phyloP scores from a whole-genome alignment of 2,113 vertebrate species.

The Chitala chitala region DNA sequence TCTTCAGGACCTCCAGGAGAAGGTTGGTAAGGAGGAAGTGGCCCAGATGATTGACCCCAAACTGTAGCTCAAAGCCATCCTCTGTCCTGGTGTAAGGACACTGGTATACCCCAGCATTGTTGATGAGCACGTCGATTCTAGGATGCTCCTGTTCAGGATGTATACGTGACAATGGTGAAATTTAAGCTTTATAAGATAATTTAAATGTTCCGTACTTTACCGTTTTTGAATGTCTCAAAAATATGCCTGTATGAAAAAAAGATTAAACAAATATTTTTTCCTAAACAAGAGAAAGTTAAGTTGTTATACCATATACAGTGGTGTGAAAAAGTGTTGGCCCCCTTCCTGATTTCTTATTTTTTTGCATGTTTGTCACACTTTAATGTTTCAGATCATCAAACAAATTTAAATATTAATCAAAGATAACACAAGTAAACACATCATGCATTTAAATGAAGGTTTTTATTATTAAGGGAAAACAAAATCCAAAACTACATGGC shows the following conservation, averaged over 20 bases:
- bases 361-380: too few relatives aligned
- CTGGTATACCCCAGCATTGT: conserved; percentile 90
- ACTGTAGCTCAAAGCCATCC: conserved; percentile 92
- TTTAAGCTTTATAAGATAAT: neutral
- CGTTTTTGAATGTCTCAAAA: neutral
- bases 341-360: too few relatives aligned
- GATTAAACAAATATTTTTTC: neutral
- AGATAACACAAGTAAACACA: too few relatives aligned
- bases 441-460: too few relatives aligned
- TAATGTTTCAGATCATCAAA: too few relatives aligned
- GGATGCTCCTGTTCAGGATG: conserved; percentile 73
- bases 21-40: conserved; percentile 91
- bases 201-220: neutral
- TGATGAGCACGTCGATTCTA: conserved; percentile 82
- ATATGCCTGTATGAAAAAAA: neutral
- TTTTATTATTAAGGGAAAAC: too few relatives aligned
- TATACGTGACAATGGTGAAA: neutral
- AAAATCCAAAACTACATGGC: too few relatives aligned
- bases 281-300: too few relatives aligned
- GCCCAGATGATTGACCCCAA: conserved; percentile 90
- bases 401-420: too few relatives aligned
- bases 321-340: too few relatives aligned
- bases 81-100: conserved; percentile 87
- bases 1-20: conserved; percentile 82
- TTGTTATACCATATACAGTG: too few relatives aligned